Percentiles rank a stretch among this genome's conserved stretches.
Conservation (phyloP, 2,888 invertebrate genomes). For the Bimastos eiseni region DNA sequence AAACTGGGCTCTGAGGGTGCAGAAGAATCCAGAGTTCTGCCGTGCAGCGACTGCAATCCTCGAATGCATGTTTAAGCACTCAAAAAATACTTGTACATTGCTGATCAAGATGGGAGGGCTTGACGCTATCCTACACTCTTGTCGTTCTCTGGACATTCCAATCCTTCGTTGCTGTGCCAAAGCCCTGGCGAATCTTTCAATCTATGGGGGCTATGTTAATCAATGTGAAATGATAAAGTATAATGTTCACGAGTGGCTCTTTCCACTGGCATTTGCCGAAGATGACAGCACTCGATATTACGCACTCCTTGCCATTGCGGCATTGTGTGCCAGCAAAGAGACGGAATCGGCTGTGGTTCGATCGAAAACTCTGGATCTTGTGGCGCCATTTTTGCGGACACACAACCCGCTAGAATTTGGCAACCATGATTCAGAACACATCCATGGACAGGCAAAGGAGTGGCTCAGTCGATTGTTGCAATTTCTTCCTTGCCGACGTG, state of each 20-base stretch:
- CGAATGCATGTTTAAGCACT: slow-evolving; percentile 83
- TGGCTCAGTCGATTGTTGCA: slow-evolving; percentile 92
- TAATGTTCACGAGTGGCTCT: slow-evolving; percentile 79
- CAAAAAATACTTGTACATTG: slow-evolving; percentile 90
- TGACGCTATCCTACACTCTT: slow-evolving; percentile 89
- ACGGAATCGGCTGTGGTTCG: slow-evolving; percentile 93
- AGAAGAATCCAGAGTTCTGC: slow-evolving; percentile 73
- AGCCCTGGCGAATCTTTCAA: slow-evolving; percentile 90
- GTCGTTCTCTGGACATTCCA: slow-evolving; percentile 84
- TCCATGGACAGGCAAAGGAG: slow-evolving; percentile 91
- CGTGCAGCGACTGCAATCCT: slow-evolving; percentile 57
- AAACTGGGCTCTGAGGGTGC: slow-evolving; percentile 82
- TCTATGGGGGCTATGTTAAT: slow-evolving; percentile 94
- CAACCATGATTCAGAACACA: slow-evolving; percentile 75
- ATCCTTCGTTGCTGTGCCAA: slow-evolving; percentile 93
- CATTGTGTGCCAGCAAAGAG: slow-evolving; percentile 93
- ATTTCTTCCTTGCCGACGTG: slow-evolving; percentile 87
- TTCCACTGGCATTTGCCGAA: slow-evolving; percentile 91
- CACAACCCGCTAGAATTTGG: slow-evolving; percentile 96
- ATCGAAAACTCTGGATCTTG: slow-evolving; percentile 91
- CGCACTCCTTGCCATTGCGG: slow-evolving; percentile 94
- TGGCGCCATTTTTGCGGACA: slow-evolving; percentile 91
- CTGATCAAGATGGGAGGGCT: slow-evolving; percentile 88
- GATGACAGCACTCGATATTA: slow-evolving; percentile 86
- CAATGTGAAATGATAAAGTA: slow-evolving; percentile 95